Evolutionary conservation across 2,888 invertebrate species (phyloP).

Genomic region (Volucella inflata): DNA sequence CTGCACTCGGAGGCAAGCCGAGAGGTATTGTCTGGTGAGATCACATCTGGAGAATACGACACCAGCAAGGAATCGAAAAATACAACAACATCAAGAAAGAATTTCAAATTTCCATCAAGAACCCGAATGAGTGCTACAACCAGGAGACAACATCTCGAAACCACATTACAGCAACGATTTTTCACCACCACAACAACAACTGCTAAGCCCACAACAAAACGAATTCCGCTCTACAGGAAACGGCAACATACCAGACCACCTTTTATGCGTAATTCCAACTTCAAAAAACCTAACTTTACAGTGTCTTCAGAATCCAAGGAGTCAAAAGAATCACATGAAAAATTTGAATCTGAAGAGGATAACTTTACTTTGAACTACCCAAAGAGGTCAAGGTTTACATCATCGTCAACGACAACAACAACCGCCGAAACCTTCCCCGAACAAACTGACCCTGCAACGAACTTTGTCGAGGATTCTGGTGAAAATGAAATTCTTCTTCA

Average conservation of each 20-base stretch:
- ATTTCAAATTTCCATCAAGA: constrained; percentile 77
- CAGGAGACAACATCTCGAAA: constrained; percentile 53
- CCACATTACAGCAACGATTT: constrained; percentile 47
- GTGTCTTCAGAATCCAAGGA: constrained; percentile 51
- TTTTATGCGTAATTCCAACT: constrained; percentile 77
- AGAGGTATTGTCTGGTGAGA: constrained; percentile 27
- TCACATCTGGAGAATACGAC: constrained; percentile 41
- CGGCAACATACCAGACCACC: constrained; percentile 80
- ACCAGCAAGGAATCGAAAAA: constrained; percentile 46
- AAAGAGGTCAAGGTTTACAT: constrained; percentile 42
- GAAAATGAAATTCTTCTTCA: constrained; percentile 78
- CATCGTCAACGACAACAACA: constrained; percentile 72
- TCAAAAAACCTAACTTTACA: constrained; percentile 76
- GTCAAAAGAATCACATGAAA: constrained; percentile 46
- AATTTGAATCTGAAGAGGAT: constrained; percentile 28
- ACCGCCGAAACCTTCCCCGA: constrained; percentile 72
- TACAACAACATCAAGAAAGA: constrained; percentile 56
- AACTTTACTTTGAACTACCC: constrained; percentile 26
- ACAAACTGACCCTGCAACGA: constrained; percentile 74
- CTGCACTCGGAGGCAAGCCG: constrained; percentile 40
- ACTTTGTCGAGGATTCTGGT: constrained; percentile 80
- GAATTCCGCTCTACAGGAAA: constrained; percentile 81
- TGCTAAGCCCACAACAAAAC: constrained; percentile 78
- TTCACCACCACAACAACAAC: constrained; percentile 76
- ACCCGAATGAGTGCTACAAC: constrained; percentile 52